Base-by-base conservation (phyloP, 2,888 invertebrate species). In the Melinaea menophilus region DNA sequence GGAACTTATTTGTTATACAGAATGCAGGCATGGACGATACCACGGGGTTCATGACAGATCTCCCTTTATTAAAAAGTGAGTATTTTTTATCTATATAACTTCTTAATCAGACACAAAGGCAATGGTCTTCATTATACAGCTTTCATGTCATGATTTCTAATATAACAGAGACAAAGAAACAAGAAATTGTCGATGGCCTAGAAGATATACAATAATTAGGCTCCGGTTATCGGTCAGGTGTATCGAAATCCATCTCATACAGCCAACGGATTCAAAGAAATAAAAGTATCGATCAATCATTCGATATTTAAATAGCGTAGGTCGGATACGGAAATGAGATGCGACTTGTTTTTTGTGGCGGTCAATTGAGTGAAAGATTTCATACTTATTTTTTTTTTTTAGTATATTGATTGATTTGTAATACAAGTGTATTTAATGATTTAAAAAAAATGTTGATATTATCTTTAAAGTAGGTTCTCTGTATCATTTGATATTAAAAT, bases 11-110 rank as follows among this genome's bases (percentile, higher is more conserved):
- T 77, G 73, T 76, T 73, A 74, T 92, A 91, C 61, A 95, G 94
- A 95, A 95, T 83, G 93, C 95, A 73, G 95, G 95, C 73, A 94
- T 97, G 87, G 97, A 97, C 82, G 97, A 97, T 80, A 96, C 95
- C 73, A 93, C 94, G 72, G 95, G 95, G 59, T 97, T 97, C 88
- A 97, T 97, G 93, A 95, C 96, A 75, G 97, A 97, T 84, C 92
- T 97, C 84, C 97, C 97, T 74, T 92, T 97, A 78, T 92, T 97
- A 78, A 97, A 97, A 94, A 96, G 97, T 97, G 90, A 95, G 95
- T 94, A 48, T 55, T 59, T 51, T 45, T 37, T 59, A 12, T 62
- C 31, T 11, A 22, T 31, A 3, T 51, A 46, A 46, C 22, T 22
- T 22, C 22, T 22, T 22, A 22, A 22, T 22, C 22, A 22, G 22